These are phyloP conservation scores for Ligdia adustata DNA, from an alignment of 2,888 invertebrate species.

Conservation along the genomic window DNA sequence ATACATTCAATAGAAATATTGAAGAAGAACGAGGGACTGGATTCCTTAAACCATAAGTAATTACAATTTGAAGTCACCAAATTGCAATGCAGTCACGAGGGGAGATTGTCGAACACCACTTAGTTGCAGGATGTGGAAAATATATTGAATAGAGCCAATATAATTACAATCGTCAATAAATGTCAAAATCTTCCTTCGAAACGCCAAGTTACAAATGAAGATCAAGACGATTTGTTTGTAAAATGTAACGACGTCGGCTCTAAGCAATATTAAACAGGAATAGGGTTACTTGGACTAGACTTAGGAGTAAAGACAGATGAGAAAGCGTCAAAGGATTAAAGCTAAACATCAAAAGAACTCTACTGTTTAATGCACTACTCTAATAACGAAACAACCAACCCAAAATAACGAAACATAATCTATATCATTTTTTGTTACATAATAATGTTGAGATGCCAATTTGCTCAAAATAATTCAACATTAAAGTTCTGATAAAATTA, in stretches of 20 bases:
- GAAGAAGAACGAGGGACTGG: constrained; percentile 81
- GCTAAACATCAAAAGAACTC: constrained; percentile 31
- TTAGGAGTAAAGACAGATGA: constrained; percentile 39
- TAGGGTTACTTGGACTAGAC: constrained; percentile 34
- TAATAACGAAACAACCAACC: constrained; percentile 30
- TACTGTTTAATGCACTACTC: constrained; percentile 20
- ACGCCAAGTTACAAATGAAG: constrained; percentile 65
- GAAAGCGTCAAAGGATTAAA: constrained; percentile 32
- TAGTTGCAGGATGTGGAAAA: constrained; percentile 42
- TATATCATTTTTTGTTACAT: constrained; percentile 13
- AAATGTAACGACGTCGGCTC: constrained; percentile 52
- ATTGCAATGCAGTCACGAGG: constrained; percentile 85
- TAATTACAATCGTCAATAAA: constrained; percentile 46
- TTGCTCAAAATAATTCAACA: neutral
- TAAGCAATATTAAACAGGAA: constrained; percentile 54
- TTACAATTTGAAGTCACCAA: constrained; percentile 84
- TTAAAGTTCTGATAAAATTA: constrained; percentile 3
- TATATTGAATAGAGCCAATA: constrained; percentile 55
- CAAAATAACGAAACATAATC: constrained; percentile 23
- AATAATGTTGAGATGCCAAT: constrained; percentile 29
- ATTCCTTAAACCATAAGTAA: constrained; percentile 83
- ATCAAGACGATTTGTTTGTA: constrained; percentile 50
- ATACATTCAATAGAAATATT: constrained; percentile 47
- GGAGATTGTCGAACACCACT: constrained; percentile 82
- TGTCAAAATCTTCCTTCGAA: constrained; percentile 65